Evolutionary conservation across 2,888 invertebrate species (phyloP), one percentile per base, ranked within the genome.

Genomic region (Drosophila algonquin): DNA sequence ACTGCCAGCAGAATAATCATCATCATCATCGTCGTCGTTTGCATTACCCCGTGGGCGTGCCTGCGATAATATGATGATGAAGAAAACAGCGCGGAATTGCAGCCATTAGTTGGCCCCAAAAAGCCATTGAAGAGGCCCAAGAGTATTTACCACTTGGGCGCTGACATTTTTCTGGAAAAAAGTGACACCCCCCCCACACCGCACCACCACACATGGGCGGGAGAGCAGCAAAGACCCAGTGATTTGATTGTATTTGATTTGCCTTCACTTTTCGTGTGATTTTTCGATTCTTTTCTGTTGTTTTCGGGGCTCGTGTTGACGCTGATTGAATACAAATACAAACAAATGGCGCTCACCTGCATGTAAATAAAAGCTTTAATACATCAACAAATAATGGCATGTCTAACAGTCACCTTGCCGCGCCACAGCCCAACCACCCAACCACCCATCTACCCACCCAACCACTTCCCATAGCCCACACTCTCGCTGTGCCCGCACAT

Each of bases 291-390:
- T 21, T 52, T 50, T 68, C 48, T 35, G 50, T 57, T 35, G 16
- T 27, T 56, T 55, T 54, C 56, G 45, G 24, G 51, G 60, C 73
- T 70, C 64, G 62, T 72, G 75, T 80, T 75, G 87, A 78, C 87
- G 80, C 90, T 90, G 89, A 88, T 88, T 88, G 90, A 89, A 90
- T 89, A 82, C 89, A 90, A 90, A 65, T 74, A 69, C 75, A 85
- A 83, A 83, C 80, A 83, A 83, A 83, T 89, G 86, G 76, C 79
- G 72, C 79, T 69, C 89, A 83, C 88, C 85, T 87, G 87, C 77
- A 82, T 80, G 73, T 71, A 76, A 77, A 82, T 73, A 80, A 79
- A 72, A 73, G 74, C 83, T 81, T 87, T 89, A 89, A 88, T 85
- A 87, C 63, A 72, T 82, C 88, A 77, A 72, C 80, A 82, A 81